phyloP scores from a whole-genome alignment of 2,113 vertebrate species.

The Callorhinus ursinus region DNA sequence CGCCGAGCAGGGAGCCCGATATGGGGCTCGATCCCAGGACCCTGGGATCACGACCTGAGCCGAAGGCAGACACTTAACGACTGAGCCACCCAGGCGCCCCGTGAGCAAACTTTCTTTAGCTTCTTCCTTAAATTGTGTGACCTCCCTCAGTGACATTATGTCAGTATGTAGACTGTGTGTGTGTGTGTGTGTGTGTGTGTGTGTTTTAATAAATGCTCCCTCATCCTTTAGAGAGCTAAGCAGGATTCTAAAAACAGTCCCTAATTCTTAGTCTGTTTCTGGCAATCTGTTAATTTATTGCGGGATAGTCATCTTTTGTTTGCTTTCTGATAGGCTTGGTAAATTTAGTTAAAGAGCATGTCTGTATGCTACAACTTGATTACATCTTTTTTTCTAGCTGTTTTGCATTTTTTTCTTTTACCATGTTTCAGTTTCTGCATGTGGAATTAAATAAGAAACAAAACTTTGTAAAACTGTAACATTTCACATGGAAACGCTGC shows the following conservation, averaged over 20 bases:
- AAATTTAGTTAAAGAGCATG: slow-evolving; percentile 85
- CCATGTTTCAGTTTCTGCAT: slow-evolving; percentile 89
- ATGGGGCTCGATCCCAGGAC: too few species aligned
- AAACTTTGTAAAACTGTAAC: slow-evolving; percentile 89
- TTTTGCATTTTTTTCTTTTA: slow-evolving; percentile 88
- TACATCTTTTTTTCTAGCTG: slow-evolving; percentile 84
- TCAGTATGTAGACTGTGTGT: not conserved
- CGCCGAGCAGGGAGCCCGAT: too few species aligned
- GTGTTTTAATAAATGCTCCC: not conserved
- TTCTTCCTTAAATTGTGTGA: not conserved
- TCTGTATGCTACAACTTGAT: slow-evolving; percentile 85
- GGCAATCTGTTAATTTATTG: slow-evolving; percentile 88
- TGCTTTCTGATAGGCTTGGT: slow-evolving; percentile 86
- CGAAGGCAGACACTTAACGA: too few species aligned
- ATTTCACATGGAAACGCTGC: slow-evolving; percentile 90
- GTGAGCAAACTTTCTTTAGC: not conserved
- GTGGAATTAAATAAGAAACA: slow-evolving; percentile 87
- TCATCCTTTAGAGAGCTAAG: not conserved
- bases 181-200: not conserved
- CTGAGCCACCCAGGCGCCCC: too few species aligned
- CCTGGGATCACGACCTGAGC: too few species aligned
- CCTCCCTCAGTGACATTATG: not conserved
- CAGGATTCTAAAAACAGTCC: not conserved
- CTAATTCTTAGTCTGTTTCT: slow-evolving; percentile 86
- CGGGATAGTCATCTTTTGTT: slow-evolving; percentile 85